Base-by-base conservation (phyloP, 2,797 vertebrate genomes). In the Pogonophryne albipinna region DNA sequence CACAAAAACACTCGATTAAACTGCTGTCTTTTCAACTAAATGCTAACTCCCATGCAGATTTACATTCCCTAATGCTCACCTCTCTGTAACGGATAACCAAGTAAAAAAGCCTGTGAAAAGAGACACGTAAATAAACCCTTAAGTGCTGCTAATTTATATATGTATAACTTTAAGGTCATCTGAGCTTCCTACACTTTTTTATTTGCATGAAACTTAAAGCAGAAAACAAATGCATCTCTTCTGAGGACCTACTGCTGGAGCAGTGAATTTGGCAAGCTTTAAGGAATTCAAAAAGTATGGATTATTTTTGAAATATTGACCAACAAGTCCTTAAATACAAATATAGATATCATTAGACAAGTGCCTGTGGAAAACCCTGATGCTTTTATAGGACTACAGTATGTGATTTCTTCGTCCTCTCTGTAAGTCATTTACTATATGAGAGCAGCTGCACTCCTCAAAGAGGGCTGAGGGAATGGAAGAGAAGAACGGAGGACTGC, bases 381-480 rank as follows among this genome's bases (percentile, higher is more conserved):
- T 49, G 68, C 34, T 46, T 66, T 66, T 23, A 45, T 10, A 57
- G 23, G n/a, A 5, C 59, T 51, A 27, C 27, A 5, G n/a, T 41
- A 16, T 46, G 14, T 58, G 66, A 68, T 68, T 72, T 57, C 51
- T 72, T 65, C 38, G 15, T 62, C 68, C 23, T 69, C 51, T 79
- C 44, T 34, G 34, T 56, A 27, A 77, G 57, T 58, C 31, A 70
- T 86, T 86, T 62, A 80, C 78, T 74, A 60, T 50, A 52, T 75
- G 53, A 66, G 67, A 64, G 67, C 44, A 69, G 75, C 78, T 57
- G 58, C 71, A 34, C 53, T 65, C 78, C 72, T 53, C 77, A 74
- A 57, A 64, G 68, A 83, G 71, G 70, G 74, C 76, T 19, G 6
- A 62, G 85, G 82, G 82, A 85, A 56, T 63, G 52, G 31, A 66